Conservation (phyloP, 2,797 vertebrate species). For the Chiloscyllium punctatum region DNA sequence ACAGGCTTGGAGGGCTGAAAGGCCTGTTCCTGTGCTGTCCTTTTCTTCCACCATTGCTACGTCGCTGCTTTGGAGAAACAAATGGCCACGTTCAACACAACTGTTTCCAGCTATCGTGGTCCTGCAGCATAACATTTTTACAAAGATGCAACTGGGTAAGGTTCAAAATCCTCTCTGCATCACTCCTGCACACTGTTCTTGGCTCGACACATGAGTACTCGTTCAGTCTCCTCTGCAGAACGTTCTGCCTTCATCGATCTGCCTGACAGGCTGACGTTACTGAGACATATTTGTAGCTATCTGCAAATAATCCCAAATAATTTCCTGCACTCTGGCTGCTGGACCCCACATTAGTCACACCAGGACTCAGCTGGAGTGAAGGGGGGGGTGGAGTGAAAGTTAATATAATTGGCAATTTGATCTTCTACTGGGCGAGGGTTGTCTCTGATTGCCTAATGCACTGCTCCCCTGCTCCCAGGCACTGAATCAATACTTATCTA, state of each 20-base stretch:
- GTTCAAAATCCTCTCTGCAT: not conserved
- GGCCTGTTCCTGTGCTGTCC: no score
- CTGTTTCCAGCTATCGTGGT: not conserved
- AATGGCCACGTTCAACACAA: not conserved
- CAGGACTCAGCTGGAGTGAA: not conserved
- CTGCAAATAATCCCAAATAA: not conserved
- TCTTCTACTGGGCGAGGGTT: not conserved
- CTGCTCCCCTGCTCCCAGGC: not conserved
- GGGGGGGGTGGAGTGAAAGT: not conserved
- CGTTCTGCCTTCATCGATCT: not conserved
- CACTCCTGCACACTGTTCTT: not conserved
- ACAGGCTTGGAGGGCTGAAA: no score
- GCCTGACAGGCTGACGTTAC: not conserved
- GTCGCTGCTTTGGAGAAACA: not conserved
- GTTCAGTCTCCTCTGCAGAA: not conserved
- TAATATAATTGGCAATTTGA: conserved; percentile 27
- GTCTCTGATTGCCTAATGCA: not conserved
- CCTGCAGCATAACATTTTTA: not conserved
- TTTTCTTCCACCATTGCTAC: no score
- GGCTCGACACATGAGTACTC: not conserved
- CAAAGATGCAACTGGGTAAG: not conserved
- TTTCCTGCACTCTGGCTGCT: not conserved
- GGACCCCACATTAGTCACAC: not conserved
- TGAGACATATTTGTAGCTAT: not conserved
- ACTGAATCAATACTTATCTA: conserved; percentile 26